Base-by-base conservation (phyloP, 2,888 invertebrate species). In the Esperia sulphurella region DNA sequence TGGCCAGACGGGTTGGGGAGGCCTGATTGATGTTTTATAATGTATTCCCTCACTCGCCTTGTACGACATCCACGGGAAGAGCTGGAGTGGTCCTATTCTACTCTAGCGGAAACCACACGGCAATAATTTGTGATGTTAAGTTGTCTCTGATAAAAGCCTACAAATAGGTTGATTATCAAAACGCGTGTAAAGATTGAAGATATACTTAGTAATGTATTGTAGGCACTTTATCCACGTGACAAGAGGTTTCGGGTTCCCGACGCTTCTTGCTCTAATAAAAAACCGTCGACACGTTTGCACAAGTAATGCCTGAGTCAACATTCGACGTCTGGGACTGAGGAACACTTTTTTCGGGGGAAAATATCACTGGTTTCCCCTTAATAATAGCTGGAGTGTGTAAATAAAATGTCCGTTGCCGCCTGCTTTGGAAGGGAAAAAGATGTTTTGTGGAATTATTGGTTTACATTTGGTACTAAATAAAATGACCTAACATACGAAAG, bases 261-360 rank as follows among this genome's bases (percentile, higher is more conserved):
- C 38, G 50, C 50, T 30, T 39, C 45, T 40, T 33, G 41, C 14
- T 44, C 58, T 63, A 61, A 75, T 73, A 74, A 74, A 76, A 75
- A 71, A 68, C 55, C 53, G 58, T 50, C 67, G 71, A 75, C 77
- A 75, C 71, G 81, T 84, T 84, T 84, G 77, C 74, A 71, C 83
- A 81, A 83, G 81, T 84, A 84, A 84, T 83, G 82, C 80, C 64
- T 66, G 63, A 75, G 82, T 81, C 81, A 84, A 84, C 81, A 83
- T 58, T 57, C 59, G 53, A 53, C 57, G 62, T 49, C 51, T 41
- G 55, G 52, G 52, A 55, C 44, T 41, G 45, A 53, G 59, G 62
- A 60, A 56, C 62, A 65, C 60, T 57, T 63, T 67, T 72, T 68
- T 70, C 68, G 55, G 55, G 45, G 42, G 41, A 47, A 50, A 48